phyloP scores from a whole-genome alignment of 2,113 vertebrate genomes.

The Fregetta grallaria region DNA sequence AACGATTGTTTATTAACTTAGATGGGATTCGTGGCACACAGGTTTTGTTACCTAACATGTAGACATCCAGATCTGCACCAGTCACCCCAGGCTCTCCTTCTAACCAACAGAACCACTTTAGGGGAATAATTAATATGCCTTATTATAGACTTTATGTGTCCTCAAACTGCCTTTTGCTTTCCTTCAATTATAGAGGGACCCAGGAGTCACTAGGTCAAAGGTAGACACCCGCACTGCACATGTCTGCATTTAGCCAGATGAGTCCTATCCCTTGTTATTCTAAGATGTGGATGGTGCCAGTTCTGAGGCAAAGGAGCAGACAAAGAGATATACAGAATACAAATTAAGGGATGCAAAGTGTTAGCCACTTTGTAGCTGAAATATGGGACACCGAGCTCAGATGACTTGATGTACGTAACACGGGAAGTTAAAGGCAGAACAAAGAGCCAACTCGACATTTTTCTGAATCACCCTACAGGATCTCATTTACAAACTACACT shows the following conservation, averaged over 20 bases:
- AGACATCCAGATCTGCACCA: neutral
- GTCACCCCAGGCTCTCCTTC: neutral
- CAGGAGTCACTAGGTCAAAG: neutral
- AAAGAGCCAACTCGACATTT: neutral
- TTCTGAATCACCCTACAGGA: neutral
- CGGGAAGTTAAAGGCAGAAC: neutral
- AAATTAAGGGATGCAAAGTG: neutral
- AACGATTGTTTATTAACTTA: neutral
- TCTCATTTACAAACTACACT: neutral
- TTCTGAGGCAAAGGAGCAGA: neutral
- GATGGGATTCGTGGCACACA: neutral
- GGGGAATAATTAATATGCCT: neutral
- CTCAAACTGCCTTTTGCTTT: neutral
- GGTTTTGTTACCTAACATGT: neutral
- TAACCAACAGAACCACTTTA: neutral
- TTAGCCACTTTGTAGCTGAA: neutral
- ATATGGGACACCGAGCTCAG: neutral
- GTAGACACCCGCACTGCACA: neutral
- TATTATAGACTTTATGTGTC: neutral
- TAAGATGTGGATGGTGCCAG: neutral
- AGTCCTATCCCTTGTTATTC: neutral
- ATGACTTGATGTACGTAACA: neutral
- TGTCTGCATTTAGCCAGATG: neutral
- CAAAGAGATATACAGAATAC: neutral
- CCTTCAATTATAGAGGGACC: neutral